phyloP scores from a whole-genome alignment of 2,888 invertebrate species.

The Drosophila picticornis region DNA sequence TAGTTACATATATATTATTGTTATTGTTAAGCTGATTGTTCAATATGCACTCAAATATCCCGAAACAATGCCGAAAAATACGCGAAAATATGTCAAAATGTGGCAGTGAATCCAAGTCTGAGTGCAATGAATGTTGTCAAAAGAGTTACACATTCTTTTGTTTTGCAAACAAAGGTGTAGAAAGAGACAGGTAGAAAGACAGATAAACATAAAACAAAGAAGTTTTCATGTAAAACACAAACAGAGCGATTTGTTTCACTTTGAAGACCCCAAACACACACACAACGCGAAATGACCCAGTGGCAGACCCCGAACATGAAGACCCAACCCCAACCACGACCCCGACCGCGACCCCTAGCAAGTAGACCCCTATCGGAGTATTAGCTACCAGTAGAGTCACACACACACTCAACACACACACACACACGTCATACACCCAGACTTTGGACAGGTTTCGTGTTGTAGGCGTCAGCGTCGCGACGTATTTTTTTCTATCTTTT shows the following conservation, averaged over 20 bases:
- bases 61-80: slow-evolving; percentile 30
- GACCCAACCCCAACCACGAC: not conserved
- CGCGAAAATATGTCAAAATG: slow-evolving; percentile 51
- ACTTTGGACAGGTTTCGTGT: slow-evolving; percentile 45
- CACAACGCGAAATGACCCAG: slow-evolving; percentile 54
- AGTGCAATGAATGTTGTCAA: slow-evolving; percentile 26
- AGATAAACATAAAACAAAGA: slow-evolving; percentile 45
- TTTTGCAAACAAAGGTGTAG: slow-evolving; percentile 43
- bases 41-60: slow-evolving; percentile 22
- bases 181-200: not conserved
- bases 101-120: slow-evolving; percentile 29
- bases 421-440: slow-evolving; percentile 4
- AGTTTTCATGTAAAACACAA: slow-evolving; percentile 54
- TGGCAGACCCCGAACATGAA: slow-evolving; percentile 34
- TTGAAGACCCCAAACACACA: slow-evolving; percentile 25
- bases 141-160: slow-evolving; percentile 9
- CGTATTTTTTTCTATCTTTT: not conserved
- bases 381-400: not conserved
- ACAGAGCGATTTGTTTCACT: slow-evolving; percentile 36
- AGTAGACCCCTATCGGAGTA: slow-evolving; percentile 3
- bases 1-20: slow-evolving; percentile 3
- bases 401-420: slow-evolving; percentile 6
- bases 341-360: slow-evolving; percentile 15
- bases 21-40: slow-evolving; percentile 19
- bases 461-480: slow-evolving; percentile 42